Conservation (phyloP, 2,113 vertebrate species). For the Charina bottae region DNA sequence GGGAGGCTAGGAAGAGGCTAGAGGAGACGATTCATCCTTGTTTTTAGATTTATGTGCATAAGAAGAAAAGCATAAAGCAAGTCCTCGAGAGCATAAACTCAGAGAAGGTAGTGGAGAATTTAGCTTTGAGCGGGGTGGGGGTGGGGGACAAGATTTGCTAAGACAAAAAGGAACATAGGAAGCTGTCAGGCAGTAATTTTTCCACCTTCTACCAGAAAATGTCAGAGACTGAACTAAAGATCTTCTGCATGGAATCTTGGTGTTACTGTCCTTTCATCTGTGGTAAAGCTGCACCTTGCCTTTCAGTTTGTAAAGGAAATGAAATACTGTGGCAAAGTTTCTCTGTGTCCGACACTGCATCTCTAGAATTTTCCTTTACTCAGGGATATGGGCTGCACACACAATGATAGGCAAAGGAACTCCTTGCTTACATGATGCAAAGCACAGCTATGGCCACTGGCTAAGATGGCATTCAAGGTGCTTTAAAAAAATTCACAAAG, state of each 20-base stretch:
- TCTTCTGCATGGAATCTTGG: no score
- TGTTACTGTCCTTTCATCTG: not conserved
- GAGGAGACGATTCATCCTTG: not conserved
- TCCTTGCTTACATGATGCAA: not conserved
- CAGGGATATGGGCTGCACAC: not conserved
- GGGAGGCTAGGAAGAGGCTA: not conserved
- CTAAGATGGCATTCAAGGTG: not conserved
- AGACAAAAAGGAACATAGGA: no score
- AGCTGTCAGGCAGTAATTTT: no score
- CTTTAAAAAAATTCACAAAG: not conserved
- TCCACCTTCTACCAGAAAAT: no score
- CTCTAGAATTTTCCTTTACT: not conserved
- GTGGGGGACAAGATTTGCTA: no score
- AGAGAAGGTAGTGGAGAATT: not conserved
- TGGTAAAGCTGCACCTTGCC: not conserved
- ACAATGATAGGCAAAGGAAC: not conserved
- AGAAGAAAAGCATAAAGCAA: not conserved
- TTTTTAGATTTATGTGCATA: not conserved
- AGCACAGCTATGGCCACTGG: not conserved
- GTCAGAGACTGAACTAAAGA: no score
- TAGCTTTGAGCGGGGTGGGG: not conserved
- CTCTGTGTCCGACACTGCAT: not conserved
- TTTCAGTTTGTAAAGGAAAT: not conserved
- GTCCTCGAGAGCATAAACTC: not conserved
- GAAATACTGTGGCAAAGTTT: not conserved